These are phyloP conservation scores for Alces alces DNA, from an alignment of 2,113 vertebrate species.

Conservation along the genomic window DNA sequence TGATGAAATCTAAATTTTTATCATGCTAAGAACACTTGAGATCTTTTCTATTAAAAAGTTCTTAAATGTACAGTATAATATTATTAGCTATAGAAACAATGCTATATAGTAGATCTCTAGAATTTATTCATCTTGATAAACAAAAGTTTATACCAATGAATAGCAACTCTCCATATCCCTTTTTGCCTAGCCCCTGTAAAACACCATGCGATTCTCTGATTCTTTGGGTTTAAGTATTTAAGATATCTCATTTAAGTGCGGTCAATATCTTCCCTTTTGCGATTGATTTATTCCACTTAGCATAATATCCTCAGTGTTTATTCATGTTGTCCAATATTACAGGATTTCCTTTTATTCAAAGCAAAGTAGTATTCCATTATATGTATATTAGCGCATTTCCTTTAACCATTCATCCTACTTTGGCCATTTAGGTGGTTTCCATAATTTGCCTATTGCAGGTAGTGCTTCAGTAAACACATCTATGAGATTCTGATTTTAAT, in stretches of 20 bases:
- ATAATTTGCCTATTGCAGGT: background rate
- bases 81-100: background rate
- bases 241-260: background rate
- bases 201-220: background rate
- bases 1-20: background rate
- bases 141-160: background rate
- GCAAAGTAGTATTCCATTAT: background rate
- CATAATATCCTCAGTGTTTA: background rate
- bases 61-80: background rate
- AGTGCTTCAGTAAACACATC: background rate
- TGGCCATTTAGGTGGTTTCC: background rate
- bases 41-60: background rate
- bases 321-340: background rate
- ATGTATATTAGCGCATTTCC: background rate
- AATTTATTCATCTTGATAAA: background rate
- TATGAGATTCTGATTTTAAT: background rate
- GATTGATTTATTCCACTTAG: background rate
- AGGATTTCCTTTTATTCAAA: background rate
- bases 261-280: background rate
- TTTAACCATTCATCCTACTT: background rate
- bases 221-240: background rate
- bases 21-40: background rate
- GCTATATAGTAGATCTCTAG: background rate
- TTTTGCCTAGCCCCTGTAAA: background rate
- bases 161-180: background rate